Base-by-base conservation (phyloP, 2,113 vertebrate species). In the Oriolus oriolus region DNA sequence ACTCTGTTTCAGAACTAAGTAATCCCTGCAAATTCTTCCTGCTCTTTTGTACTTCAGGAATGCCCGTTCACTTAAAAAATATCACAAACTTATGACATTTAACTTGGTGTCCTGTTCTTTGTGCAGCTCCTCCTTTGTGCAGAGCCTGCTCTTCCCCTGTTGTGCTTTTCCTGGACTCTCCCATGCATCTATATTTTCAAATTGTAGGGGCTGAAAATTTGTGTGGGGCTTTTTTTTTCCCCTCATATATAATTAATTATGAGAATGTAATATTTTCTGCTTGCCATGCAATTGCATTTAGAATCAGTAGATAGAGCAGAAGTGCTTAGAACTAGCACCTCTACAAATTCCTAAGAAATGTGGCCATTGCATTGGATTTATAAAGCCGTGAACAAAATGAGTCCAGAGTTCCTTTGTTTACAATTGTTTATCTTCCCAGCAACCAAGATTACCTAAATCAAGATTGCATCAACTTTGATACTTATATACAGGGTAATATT, bases 141-240 rank as follows among this genome's bases (percentile, higher is more conserved):
- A 80, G 52, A 59, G 20, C 21, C 54, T 66, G 7, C 14, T 74
- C 10, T 84, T 53, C 20, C 42, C 4, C 17, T 41, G 3, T 20
- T 50, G 11, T 59, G 6, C 13, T 82, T 83, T 49, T 57, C 16
- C 28, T 85, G 39, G 37, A 42, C 31, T 89, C 16, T 87, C 15
- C 14, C 2, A 14, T 56, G 39, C 24, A 18, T 56, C 39, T 84
- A 44, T 68, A 37, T 79, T 93, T 87, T 60, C 47, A 89, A 56
- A 75, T 8, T 59, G 4, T 52, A 71, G 18, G 26, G 39, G 11
- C 9, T 87, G 53, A 87, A 92, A 78, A 64, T 37, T 54, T 63
- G 4, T 27, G 6, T 65, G 5, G 0, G 0, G 1, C 11, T 10
- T 15, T 41, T 69, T 74, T 81, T 3, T 0, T 0, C 1, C 6